phyloP scores from a whole-genome alignment of 2,888 invertebrate species.

The Oxyteleia sp. region DNA sequence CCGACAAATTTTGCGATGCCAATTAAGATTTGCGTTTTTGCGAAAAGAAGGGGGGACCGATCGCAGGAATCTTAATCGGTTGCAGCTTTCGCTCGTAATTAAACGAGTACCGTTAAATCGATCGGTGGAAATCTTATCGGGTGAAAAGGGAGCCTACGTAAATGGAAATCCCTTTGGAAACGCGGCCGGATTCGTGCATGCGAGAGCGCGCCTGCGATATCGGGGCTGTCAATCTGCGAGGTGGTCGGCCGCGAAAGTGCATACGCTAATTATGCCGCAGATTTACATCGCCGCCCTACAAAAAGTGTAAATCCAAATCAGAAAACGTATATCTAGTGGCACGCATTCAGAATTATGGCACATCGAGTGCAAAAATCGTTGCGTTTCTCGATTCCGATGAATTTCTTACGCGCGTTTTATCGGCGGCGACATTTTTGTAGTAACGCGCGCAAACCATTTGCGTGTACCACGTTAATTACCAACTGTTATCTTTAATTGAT shows the following conservation, averaged over 20 bases:
- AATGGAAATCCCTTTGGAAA: constrained; percentile 63
- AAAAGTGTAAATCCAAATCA: constrained; percentile 59
- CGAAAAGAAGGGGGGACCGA: constrained; percentile 26
- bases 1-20: constrained; percentile 53
- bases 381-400: constrained; percentile 57
- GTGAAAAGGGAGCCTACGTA: constrained; percentile 58
- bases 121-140: constrained; percentile 63
- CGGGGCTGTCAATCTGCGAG: constrained; percentile 78
- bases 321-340: constrained; percentile 36
- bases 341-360: constrained; percentile 59
- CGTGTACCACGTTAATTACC: constrained; percentile 69
- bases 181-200: constrained; percentile 49
- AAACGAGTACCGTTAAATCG: constrained; percentile 78
- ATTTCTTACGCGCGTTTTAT: constrained; percentile 61
- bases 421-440: constrained; percentile 51
- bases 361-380: constrained; percentile 26
- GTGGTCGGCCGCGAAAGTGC: constrained; percentile 74
- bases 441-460: constrained; percentile 54
- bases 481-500: constrained; percentile 71
- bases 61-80: constrained; percentile 52
- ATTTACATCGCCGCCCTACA: constrained; percentile 69
- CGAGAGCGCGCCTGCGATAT: constrained; percentile 71
- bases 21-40: constrained; percentile 52
- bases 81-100: constrained; percentile 80
- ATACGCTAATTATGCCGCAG: constrained; percentile 79